phyloP scores from a whole-genome alignment of 2,797 vertebrate genomes.

The Sus cebifrons region DNA sequence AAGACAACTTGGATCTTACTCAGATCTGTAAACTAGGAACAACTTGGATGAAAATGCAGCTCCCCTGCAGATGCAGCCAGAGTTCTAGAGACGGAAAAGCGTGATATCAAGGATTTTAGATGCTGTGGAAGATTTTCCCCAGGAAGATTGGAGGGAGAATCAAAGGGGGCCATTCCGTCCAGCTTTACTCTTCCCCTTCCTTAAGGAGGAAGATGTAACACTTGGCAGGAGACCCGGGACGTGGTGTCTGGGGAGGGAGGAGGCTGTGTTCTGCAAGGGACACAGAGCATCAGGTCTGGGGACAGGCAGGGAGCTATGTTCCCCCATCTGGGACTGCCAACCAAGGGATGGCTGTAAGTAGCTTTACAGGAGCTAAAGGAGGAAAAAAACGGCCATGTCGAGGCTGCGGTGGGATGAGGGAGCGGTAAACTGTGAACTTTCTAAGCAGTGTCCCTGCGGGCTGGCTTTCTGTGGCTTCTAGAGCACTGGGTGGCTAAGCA shows the following conservation, averaged over 20 bases:
- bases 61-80: not conserved
- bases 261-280: not conserved
- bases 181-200: not conserved
- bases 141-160: not conserved
- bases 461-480: not conserved
- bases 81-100: not conserved
- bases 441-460: not conserved
- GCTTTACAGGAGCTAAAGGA: not conserved
- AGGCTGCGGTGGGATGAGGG: rapidly evolving
- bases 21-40: not conserved
- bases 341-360: not conserved
- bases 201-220: not conserved
- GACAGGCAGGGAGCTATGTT: too few relatives aligned
- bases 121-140: not conserved
- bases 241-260: not conserved
- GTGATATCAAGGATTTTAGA: rapidly evolving
- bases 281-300: too few relatives aligned
- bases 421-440: not conserved
- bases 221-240: rapidly evolving
- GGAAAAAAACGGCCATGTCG: too few relatives aligned
- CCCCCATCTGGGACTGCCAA: too few relatives aligned
- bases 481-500: not conserved
- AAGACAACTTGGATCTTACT: not conserved
- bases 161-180: rapidly evolving
- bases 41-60: not conserved